A percentile compares a stretch with the other conserved stretches of the same genome.
Conservation (phyloP, 2,797 vertebrate species). For the Gymnocypris eckloni region DNA sequence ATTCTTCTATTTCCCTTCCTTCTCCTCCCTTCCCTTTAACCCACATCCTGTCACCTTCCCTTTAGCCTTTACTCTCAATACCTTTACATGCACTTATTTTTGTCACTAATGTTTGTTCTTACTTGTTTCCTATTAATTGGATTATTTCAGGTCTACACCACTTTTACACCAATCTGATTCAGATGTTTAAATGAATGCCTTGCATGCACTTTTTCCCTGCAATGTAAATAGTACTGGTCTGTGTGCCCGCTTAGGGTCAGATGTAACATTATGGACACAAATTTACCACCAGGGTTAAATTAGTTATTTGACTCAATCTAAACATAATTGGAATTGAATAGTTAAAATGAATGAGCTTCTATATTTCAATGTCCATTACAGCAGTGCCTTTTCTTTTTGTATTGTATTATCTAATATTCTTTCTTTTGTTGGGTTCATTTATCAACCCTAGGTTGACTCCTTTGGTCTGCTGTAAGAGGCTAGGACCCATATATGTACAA, state of each 20-base stretch:
- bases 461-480: slow-evolving; percentile 11
- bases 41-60: slow-evolving; percentile 10
- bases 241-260: neutral
- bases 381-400: neutral
- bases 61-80: neutral
- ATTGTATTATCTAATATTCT: neutral
- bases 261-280: neutral
- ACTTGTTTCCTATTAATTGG: neutral
- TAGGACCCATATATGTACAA: neutral
- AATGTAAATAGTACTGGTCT: neutral
- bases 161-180: neutral
- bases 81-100: neutral
- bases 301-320: neutral
- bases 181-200: neutral
- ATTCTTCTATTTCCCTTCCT: neutral
- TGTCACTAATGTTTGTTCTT: neutral
- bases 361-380: neutral
- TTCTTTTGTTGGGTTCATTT: neutral
- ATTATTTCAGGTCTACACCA: neutral
- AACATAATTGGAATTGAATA: neutral
- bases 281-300: no score
- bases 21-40: neutral
- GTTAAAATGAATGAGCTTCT: neutral
- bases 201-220: neutral
- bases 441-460: slow-evolving; percentile 1